phyloP scores from a whole-genome alignment of 2,888 invertebrate genomes.

The Tridacna crocea region DNA sequence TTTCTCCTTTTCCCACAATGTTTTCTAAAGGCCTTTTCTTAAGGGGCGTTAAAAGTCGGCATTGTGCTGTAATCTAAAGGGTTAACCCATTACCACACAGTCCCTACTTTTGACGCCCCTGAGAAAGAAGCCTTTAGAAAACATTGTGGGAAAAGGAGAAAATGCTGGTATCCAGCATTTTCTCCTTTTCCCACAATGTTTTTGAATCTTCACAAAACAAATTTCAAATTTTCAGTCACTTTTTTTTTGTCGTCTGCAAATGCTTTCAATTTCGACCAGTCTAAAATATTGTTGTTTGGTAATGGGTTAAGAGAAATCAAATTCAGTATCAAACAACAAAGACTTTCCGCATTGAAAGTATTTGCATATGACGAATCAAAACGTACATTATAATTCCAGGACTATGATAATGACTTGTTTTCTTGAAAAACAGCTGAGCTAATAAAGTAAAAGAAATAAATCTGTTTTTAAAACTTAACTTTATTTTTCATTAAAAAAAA shows the following conservation, averaged over 20 bases:
- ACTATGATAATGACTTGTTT: too few species aligned
- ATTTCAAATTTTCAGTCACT: not conserved
- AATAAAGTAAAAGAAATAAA: not conserved
- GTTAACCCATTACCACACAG: conserved; percentile 1
- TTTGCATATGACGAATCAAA: too few species aligned
- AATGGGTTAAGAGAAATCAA: too few species aligned
- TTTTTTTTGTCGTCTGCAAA: not conserved
- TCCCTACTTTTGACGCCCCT: too few species aligned
- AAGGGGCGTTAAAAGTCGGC: not conserved
- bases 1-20: too few species aligned
- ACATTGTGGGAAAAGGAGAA: conserved; percentile 7
- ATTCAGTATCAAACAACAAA: too few species aligned
- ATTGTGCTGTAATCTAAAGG: not conserved
- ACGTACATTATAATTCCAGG: too few species aligned
- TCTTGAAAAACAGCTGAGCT: too few species aligned
- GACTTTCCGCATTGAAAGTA: too few species aligned
- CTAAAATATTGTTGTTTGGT: conserved; percentile 2
- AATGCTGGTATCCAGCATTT: not conserved
- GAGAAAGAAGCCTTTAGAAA: not conserved
- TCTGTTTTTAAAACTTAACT: not conserved
- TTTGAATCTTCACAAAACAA: not conserved
- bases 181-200: conserved; percentile 3
- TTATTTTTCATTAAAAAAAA: conserved; percentile 3
- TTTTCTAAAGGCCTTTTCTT: not conserved
- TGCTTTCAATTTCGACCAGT: not conserved